Conservation (phyloP, 2,888 invertebrate genomes). For the Cephalotes varians region DNA sequence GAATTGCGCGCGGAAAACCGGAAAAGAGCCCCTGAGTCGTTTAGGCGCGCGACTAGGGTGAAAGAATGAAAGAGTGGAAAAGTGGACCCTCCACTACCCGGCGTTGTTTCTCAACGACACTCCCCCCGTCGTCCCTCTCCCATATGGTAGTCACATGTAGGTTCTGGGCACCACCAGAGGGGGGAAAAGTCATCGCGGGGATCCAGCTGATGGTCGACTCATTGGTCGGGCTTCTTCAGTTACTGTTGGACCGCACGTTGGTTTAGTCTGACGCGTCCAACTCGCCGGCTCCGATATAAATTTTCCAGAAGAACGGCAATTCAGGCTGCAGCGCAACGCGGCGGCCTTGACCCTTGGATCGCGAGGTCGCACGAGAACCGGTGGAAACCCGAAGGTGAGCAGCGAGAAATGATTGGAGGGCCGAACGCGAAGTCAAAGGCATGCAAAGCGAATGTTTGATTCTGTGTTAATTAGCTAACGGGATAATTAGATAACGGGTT, state of each 20-base stretch:
- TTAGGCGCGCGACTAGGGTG: background rate
- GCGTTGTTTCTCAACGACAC: constrained; percentile 41
- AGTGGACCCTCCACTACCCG: background rate
- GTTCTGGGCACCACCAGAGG: constrained; percentile 60
- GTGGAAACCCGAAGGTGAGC: constrained; percentile 26
- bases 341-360: constrained; percentile 60
- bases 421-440: constrained; percentile 5
- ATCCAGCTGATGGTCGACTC: constrained; percentile 82
- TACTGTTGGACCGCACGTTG: constrained; percentile 79
- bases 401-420: constrained; percentile 1
- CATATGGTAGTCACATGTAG: constrained; percentile 81
- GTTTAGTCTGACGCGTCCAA: constrained; percentile 57
- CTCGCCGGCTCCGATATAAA: constrained; percentile 48
- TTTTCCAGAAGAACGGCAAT: constrained; percentile 57
- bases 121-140: constrained; percentile 58
- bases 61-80: constrained; percentile 54
- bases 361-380: constrained; percentile 27
- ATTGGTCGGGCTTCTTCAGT: constrained; percentile 79
- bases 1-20: background rate
- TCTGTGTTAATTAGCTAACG: constrained; percentile 24
- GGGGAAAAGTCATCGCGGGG: constrained; percentile 67
- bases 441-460: background rate
- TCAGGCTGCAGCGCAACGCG: constrained; percentile 2
- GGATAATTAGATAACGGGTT: constrained; percentile 20
- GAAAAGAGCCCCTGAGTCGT: background rate